Base-by-base conservation (phyloP, 1,140 invertebrate species). In the Drosophila oshimai region DNA sequence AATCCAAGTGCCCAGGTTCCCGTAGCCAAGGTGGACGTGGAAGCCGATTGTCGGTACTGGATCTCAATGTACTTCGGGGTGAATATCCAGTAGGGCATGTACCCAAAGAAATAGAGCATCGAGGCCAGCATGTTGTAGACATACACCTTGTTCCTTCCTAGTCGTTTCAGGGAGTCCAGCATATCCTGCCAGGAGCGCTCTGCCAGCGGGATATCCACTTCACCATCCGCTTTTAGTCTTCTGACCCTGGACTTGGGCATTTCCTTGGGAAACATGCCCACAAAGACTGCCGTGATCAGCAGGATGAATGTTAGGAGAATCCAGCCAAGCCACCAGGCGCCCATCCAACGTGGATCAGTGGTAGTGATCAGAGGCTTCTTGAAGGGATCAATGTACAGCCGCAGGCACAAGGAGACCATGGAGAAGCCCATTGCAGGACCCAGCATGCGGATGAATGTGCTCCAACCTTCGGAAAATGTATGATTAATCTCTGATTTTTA, bases 291-390 rank as follows among this genome's bases (percentile, higher is more conserved):
- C 41, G 94, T 93, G 4, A 95, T 13, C 3, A 94, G 92, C 0
- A 95, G 92, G 1, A 94, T 67, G 3, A 92, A 75, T 7, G 93
- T 94, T 6, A 95, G 89, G 3, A 95, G 91, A 6, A 96, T 93
- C 95, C 93, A 96, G 10, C 96, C 96, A 12, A 95, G 54, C 95
- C 95, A 96, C 95, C 95, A 96, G 6, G 95, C 95, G 1, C 95
- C 95, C 12, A 95, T 72, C 95, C 95, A 96, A 67, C 95, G 92
- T 1, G 95, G 95, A 92, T 96, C 95, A 34, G 92, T 91, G 4
- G 92, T 93, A 2, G 90, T 92, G 6, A 96, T 95, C 0, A 93
- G 93, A 0, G 95, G 95, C 4, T 93, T 94, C 36, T 95, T 83
- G 3, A 91, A 91, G 1, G 95, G 95, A 22, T 93, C 93, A 28